Evolutionary conservation across 2,113 vertebrate species (phyloP).

Genomic region (Polyodon spathula): DNA sequence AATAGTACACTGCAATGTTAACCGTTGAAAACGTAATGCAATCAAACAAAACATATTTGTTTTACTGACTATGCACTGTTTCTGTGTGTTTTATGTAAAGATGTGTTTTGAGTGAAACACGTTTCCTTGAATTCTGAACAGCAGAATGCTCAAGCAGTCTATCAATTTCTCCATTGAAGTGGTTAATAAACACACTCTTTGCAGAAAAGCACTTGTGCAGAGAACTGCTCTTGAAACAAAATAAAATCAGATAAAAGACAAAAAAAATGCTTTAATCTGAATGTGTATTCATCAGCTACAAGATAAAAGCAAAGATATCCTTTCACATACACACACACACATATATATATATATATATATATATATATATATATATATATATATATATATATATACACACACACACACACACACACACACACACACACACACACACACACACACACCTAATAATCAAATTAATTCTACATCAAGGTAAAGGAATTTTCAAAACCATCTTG

Average conservation of each 20-base stretch:
- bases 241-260: conserved; percentile 40
- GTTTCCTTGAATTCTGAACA: conserved; percentile 12
- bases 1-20: too few relatives aligned
- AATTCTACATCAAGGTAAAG: conserved; percentile 39
- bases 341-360: conserved; percentile 20
- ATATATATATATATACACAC: too few relatives aligned
- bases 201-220: conserved; percentile 23
- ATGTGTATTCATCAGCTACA: conserved; percentile 37
- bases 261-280: conserved; percentile 39
- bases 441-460: conserved; percentile 39
- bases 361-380: too few relatives aligned
- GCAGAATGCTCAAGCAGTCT: too few relatives aligned
- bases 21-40: too few relatives aligned
- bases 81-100: conserved; percentile 16
- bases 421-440: conserved; percentile 11
- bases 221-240: conserved; percentile 30
- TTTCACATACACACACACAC: conserved; percentile 16
- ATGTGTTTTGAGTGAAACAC: conserved; percentile 12
- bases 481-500: conserved; percentile 55
- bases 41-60: too few relatives aligned
- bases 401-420: conserved; percentile 11
- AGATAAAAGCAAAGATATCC: conserved; percentile 42
- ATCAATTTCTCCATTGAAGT: conserved; percentile 14
- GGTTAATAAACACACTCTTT: conserved; percentile 37
- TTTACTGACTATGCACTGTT: background rate